Percentiles rank a stretch among this genome's conserved stretches.
Evolutionary conservation across 2,797 vertebrate genomes (phyloP).

Genomic region (Pelobates cultripes): DNA sequence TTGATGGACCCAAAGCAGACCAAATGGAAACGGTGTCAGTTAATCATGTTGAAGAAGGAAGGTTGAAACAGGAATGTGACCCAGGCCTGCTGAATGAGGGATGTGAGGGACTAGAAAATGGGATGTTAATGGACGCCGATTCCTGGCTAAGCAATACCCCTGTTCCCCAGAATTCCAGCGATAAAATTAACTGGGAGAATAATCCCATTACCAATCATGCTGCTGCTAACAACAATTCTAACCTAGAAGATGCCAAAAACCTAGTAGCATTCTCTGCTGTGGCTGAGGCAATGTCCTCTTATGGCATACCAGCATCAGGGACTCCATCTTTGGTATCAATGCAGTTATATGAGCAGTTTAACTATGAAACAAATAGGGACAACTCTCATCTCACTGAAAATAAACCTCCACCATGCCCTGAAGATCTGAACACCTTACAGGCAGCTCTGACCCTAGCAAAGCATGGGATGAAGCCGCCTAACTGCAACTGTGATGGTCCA

Average conservation of each 20-base stretch:
- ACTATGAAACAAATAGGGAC: slow-evolving; percentile 81
- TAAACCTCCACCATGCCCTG: slow-evolving; percentile 65
- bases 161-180: slow-evolving; percentile 56
- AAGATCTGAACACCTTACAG: slow-evolving; percentile 87
- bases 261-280: slow-evolving; percentile 92
- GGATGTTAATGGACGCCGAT: slow-evolving; percentile 60
- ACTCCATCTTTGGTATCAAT: slow-evolving; percentile 75
- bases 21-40: slow-evolving; percentile 99
- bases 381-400: slow-evolving; percentile 59
- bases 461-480: slow-evolving; percentile 92
- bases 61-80: slow-evolving; percentile 75
- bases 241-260: slow-evolving; percentile 90
- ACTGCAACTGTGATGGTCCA: slow-evolving; percentile 94
- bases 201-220: slow-evolving; percentile 15
- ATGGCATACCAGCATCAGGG: slow-evolving; percentile 58
- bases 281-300: slow-evolving; percentile 82
- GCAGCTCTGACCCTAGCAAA: slow-evolving; percentile 87
- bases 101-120: slow-evolving; percentile 70
- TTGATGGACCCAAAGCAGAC: slow-evolving; percentile 97
- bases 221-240: slow-evolving; percentile 66
- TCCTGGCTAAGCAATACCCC: slow-evolving; percentile 61
- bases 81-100: slow-evolving; percentile 84
- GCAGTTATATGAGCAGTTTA: slow-evolving; percentile 89
- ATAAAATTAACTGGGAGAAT: slow-evolving; percentile 48
- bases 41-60: slow-evolving; percentile 91